Conservation (phyloP, 2,888 invertebrate genomes). For the Aphelenchoides bicaudatus region DNA sequence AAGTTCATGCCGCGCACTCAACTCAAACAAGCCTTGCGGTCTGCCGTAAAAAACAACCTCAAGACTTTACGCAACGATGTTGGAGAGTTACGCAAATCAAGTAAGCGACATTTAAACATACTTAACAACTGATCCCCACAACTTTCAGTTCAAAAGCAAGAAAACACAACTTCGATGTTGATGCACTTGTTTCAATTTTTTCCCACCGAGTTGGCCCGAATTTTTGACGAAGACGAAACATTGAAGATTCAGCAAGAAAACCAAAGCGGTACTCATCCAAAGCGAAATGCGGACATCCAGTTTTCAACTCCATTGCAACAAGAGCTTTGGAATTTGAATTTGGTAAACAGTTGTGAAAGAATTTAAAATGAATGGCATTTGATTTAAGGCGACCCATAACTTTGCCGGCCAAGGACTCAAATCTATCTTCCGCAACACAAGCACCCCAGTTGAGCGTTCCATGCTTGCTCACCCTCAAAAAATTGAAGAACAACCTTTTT, state of each 20-base stretch:
- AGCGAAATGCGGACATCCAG: neutral
- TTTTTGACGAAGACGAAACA: slow-evolving; percentile 7
- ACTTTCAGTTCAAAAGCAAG: neutral
- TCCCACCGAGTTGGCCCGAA: neutral
- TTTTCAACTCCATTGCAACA: neutral
- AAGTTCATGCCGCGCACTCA: neutral
- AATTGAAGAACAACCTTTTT: neutral
- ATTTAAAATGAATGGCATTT: neutral
- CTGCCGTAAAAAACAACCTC: neutral
- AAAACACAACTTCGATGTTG: neutral
- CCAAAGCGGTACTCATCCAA: neutral
- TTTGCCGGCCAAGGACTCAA: slow-evolving; percentile 11
- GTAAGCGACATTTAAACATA: neutral
- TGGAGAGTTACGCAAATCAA: neutral
- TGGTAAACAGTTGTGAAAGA: neutral
- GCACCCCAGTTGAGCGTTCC: neutral
- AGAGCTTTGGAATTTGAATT: slow-evolving; percentile 4
- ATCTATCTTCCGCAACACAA: neutral
- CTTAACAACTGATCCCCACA: neutral
- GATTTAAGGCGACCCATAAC: slow-evolving; percentile 16
- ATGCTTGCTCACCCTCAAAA: neutral
- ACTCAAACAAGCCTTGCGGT: neutral
- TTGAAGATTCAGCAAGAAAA: neutral
- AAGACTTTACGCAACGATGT: neutral
- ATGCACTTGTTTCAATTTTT: neutral